phyloP scores from a whole-genome alignment of 2,888 invertebrate genomes.

The Hyppa rectilinea region DNA sequence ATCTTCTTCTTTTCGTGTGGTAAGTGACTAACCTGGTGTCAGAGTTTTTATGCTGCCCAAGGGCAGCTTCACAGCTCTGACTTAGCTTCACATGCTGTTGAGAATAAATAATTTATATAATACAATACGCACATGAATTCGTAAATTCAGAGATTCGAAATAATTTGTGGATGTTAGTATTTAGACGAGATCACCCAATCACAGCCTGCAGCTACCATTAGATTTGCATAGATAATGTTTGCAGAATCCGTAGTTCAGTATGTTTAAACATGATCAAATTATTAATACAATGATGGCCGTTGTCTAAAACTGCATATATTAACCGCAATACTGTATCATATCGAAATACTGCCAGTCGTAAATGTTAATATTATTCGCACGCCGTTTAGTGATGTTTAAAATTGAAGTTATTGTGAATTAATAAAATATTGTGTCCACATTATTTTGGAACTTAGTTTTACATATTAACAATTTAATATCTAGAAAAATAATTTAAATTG shows the following conservation, averaged over 20 bases:
- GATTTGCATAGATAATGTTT: constrained; percentile 39
- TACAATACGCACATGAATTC: no score
- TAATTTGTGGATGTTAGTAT: neutral
- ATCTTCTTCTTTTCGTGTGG: no score
- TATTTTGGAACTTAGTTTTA: no score
- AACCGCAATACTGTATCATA: neutral
- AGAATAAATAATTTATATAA: no score
- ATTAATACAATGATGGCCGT: constrained; percentile 22
- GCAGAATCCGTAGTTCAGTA: constrained; percentile 17
- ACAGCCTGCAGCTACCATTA: constrained; percentile 40
- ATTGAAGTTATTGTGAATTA: neutral
- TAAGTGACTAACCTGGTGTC: no score
- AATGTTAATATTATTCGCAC: neutral
- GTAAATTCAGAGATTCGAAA: no score
- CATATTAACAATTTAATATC: no score
- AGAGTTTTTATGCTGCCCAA: no score
- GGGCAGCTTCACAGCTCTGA: no score
- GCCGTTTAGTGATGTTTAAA: neutral
- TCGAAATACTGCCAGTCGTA: neutral
- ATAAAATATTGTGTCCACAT: no score
- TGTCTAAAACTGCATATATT: constrained; percentile 32
- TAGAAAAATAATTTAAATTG: no score
- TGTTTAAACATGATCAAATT: constrained; percentile 41
- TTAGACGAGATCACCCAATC: constrained; percentile 23
- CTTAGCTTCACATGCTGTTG: no score